phyloP scores from a whole-genome alignment of 35 echinoderm and acorn worm genomes.

The Patiria miniata region DNA sequence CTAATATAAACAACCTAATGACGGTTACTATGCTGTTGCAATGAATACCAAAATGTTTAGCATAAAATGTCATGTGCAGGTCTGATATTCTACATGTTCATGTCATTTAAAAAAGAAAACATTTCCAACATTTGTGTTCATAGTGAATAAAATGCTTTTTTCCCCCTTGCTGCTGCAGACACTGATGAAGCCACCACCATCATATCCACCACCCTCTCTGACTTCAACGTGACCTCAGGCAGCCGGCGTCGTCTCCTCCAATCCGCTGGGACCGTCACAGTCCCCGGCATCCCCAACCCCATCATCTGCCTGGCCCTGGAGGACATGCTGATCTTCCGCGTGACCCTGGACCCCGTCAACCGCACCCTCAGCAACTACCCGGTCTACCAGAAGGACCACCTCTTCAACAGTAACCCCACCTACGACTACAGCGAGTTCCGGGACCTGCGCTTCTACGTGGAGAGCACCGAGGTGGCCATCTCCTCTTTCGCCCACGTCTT shows the following conservation, averaged over 20 bases:
- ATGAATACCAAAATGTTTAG: too few relatives aligned
- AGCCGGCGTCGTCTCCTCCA: constrained; percentile 67
- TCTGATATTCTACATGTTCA: too few relatives aligned
- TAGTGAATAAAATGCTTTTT: background rate
- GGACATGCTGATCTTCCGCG: constrained; percentile 92
- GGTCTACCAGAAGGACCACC: constrained; percentile 89
- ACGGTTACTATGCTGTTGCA: too few relatives aligned
- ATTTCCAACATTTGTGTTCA: too few relatives aligned
- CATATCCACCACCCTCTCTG: constrained; percentile 40
- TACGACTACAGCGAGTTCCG: constrained; percentile 95
- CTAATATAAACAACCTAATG: too few relatives aligned
- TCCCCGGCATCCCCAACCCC: constrained; percentile 76
- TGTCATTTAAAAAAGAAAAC: too few relatives aligned
- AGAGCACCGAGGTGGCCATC: constrained; percentile 80
- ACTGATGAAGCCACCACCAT: constrained; percentile 39
- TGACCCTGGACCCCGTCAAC: constrained; percentile 71
- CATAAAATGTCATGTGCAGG: too few relatives aligned
- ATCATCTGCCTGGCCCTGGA: constrained; percentile 86
- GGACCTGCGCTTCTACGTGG: constrained; percentile 75
- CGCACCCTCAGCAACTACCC: constrained; percentile 86
- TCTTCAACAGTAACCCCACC: constrained; percentile 96
- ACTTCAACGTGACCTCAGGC: constrained; percentile 43
- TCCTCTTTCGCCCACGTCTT: constrained; percentile 91
- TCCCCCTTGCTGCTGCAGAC: constrained; percentile 20
- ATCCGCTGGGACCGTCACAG: background rate